phyloP scores from a whole-genome alignment of 2,888 invertebrate species.

The Panzeria rudis region DNA sequence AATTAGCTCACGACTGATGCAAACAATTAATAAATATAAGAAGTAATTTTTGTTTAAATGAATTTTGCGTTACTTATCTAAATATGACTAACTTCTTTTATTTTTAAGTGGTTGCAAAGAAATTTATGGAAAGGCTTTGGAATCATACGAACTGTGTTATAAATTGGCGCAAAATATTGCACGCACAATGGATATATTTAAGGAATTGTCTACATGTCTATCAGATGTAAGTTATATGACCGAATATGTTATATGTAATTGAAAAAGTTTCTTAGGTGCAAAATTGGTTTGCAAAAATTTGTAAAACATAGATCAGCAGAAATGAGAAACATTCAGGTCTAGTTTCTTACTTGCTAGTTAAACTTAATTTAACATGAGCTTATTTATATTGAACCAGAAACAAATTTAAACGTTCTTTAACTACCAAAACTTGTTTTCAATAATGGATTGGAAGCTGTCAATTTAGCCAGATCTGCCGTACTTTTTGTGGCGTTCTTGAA shows the following conservation, averaged over 20 bases:
- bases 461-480: too few relatives aligned
- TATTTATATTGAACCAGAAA: too few relatives aligned
- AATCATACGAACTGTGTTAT: conserved; percentile 41
- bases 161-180: conserved; percentile 60
- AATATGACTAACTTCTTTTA: background rate
- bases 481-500: too few relatives aligned
- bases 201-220: conserved; percentile 50
- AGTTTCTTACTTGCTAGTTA: too few relatives aligned
- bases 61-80: background rate
- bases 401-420: too few relatives aligned
- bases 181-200: conserved; percentile 55
- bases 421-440: too few relatives aligned
- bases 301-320: too few relatives aligned
- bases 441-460: too few relatives aligned
- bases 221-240: conserved; percentile 59
- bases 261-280: too few relatives aligned
- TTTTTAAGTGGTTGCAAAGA: conserved; percentile 56
- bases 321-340: too few relatives aligned
- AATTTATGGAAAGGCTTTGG: conserved; percentile 43
- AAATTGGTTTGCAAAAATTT: too few relatives aligned
- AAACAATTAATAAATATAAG: conserved; percentile 64
- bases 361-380: too few relatives aligned
- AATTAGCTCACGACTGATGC: conserved; percentile 33
- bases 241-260: background rate
- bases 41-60: conserved; percentile 37